Evolutionary conservation across 2,113 vertebrate genomes (phyloP).

Genomic region (Lepus americanus): DNA sequence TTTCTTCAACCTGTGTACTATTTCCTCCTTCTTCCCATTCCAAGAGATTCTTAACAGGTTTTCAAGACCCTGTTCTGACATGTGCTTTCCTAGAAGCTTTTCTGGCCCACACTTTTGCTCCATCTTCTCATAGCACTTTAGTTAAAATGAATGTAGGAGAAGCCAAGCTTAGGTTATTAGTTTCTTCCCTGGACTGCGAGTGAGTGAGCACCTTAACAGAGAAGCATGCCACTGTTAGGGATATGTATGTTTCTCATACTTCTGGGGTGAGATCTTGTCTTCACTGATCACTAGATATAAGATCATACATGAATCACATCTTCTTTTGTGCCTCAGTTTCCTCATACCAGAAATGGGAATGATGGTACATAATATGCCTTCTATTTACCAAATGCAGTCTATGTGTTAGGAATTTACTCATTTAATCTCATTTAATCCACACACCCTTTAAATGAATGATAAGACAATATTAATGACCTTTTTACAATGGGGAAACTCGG

Average conservation of each 20-base stretch:
- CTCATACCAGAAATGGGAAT: neutral
- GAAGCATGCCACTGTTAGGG: neutral
- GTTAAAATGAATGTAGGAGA: neutral
- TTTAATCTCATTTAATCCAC: neutral
- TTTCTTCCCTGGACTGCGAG: neutral
- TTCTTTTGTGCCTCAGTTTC: neutral
- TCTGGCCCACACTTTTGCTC: neutral
- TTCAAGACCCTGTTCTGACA: neutral
- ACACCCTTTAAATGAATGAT: neutral
- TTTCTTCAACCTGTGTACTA: neutral
- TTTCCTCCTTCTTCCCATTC: neutral
- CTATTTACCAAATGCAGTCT: neutral
- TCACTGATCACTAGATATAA: neutral
- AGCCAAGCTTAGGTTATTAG: neutral
- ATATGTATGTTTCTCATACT: neutral
- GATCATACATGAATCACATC: neutral
- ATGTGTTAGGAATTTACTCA: neutral
- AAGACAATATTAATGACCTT: neutral
- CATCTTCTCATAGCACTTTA: neutral
- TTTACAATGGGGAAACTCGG: neutral
- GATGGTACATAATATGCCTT: neutral
- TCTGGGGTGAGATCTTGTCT: neutral
- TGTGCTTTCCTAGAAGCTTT: neutral
- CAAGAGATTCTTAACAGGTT: neutral
- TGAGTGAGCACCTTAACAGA: neutral